These are phyloP conservation scores for Cepaea hortensis DNA, from an alignment of 2,888 invertebrate genomes.

Conservation along the genomic window DNA sequence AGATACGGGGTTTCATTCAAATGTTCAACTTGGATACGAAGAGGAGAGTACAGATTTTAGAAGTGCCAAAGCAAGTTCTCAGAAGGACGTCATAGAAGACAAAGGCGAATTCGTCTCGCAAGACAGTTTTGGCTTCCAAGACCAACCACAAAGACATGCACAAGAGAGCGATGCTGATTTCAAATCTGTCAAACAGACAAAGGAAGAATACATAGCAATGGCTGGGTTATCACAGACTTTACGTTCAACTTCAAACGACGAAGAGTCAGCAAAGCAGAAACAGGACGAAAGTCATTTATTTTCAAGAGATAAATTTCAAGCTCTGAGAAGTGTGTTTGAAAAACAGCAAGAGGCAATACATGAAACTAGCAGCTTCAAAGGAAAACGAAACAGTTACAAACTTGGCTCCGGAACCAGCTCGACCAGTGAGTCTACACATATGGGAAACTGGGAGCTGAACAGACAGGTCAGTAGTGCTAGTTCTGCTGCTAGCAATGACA, in stretches of 20 bases:
- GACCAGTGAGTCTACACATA: neutral
- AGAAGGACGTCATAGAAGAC: neutral
- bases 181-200: neutral
- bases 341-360: neutral
- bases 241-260: neutral
- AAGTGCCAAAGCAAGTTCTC: neutral
- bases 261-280: neutral
- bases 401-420: neutral
- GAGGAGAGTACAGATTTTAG: neutral
- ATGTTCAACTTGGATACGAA: neutral
- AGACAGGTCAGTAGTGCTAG: neutral
- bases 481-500: neutral
- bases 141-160: neutral
- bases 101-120: neutral
- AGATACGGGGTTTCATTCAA: neutral
- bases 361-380: neutral
- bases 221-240: neutral
- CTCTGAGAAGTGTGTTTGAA: slow-evolving; percentile 28
- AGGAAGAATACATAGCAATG: neutral
- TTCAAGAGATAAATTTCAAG: slow-evolving; percentile 31
- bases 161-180: neutral
- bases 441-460: neutral
- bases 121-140: neutral
- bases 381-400: neutral
- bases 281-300: slow-evolving; percentile 32